These are phyloP conservation scores for Mus pahari DNA, from an alignment of 2,113 vertebrate species.

Conservation along the genomic window DNA sequence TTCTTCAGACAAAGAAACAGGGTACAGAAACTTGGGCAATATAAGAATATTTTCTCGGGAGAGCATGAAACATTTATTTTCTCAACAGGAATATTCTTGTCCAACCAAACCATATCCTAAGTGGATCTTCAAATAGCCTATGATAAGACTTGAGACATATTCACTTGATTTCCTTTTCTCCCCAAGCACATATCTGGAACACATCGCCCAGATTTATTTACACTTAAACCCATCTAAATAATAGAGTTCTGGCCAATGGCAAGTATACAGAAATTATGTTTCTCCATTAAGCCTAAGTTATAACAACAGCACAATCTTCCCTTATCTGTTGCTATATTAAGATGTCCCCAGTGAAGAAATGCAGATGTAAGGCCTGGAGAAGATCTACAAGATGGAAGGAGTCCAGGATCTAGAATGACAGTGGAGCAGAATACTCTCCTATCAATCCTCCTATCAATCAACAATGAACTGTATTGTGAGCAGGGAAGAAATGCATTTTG, in stretches of 20 bases:
- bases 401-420: not conserved
- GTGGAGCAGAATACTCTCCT: not conserved
- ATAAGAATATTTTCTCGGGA: constrained; percentile 47
- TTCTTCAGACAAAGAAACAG: constrained; percentile 11
- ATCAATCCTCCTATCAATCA: not conserved
- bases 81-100: constrained; percentile 27
- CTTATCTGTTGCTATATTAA: not conserved
- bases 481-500: not conserved
- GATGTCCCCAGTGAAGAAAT: not conserved
- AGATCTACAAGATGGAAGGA: not conserved
- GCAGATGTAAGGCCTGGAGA: not conserved
- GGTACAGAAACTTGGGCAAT: not conserved
- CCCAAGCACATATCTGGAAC: not conserved
- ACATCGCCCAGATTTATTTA: constrained; percentile 3
- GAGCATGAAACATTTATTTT: constrained; percentile 44
- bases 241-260: constrained; percentile 24
- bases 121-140: constrained; percentile 17
- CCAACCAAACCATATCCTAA: constrained; percentile 13
- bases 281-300: constrained; percentile 1
- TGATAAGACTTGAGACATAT: not conserved
- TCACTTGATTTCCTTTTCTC: constrained; percentile 29
- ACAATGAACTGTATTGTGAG: not conserved
- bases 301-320: constrained; percentile 1
- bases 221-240: not conserved
- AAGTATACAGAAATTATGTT: not conserved